Evolutionary conservation across 2,797 vertebrate genomes (phyloP), one percentile per base, ranked within the genome.

Genomic region (Acipenser ruthenus): DNA sequence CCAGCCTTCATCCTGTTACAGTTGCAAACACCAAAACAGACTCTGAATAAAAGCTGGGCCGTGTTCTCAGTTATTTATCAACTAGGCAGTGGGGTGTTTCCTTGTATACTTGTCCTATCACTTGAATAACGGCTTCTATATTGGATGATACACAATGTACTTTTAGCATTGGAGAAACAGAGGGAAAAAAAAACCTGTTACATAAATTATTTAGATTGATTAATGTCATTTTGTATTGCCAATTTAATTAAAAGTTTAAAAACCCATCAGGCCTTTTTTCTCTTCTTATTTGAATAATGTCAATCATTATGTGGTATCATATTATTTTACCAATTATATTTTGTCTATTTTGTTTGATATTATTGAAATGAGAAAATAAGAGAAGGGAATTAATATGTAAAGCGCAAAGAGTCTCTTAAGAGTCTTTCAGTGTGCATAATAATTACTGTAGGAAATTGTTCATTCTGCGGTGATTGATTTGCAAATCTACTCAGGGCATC

Each of bases 281-380:
- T 65, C 64, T 51, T 56, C 67, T 68, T 60, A 10, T 68, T 74
- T 67, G 65, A 61, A 74, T 75, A 73, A 75, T 70, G 23, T 75
- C 72, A 66, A 64, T 70, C 67, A 70, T 74, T 70, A 74, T 74
- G 67, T 72, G 48, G 62, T 65, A 60, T 66, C 68, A 74, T 70
- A 75, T 78, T 78, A 78, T 73, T 78, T 69, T 65, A 74, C 74
- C 65, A 75, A 74, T 76, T 78, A 68, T 52, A 60, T 78, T 75
- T 67, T 68, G 72, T 69, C 72, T 68, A 71, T 62, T 71, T 69
- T 63, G 71, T 72, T 69, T 71, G 64, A 71, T 69, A 62, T 56
- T 68, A 67, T 63, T 58, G 67, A 55, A 70, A 65, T 71, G 68
- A 72, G 66, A 62, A 66, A 64, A 64, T 63, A 62, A 49, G 69